phyloP scores from a whole-genome alignment of 2,113 vertebrate species.

The Neofelis nebulosa region DNA sequence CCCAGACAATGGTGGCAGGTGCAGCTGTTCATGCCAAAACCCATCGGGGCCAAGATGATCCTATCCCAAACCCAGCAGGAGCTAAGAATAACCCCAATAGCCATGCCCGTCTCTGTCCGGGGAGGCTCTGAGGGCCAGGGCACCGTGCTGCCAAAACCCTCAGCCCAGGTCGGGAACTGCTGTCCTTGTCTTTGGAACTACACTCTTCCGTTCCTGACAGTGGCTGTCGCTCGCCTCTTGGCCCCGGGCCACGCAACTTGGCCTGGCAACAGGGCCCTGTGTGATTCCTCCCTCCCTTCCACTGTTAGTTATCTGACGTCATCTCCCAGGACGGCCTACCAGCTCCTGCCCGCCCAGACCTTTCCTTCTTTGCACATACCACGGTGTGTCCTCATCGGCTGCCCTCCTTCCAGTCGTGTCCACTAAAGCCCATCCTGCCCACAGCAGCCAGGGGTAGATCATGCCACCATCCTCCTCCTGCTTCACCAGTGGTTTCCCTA shows the following conservation, averaged over 20 bases:
- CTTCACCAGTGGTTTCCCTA: not conserved
- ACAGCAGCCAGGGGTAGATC: not conserved
- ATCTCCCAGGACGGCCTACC: not conserved
- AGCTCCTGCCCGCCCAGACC: not conserved
- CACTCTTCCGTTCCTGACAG: fast-evolving
- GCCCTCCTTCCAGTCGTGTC: not conserved
- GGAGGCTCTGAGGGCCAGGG: not conserved
- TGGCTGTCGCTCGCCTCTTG: not conserved
- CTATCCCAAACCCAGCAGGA: not conserved
- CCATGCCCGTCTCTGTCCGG: not conserved
- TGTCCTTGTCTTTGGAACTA: fast-evolving
- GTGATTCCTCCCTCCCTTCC: not conserved
- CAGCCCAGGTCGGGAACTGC: not conserved
- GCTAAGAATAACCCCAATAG: not conserved
- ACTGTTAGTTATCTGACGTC: not conserved
- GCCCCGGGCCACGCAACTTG: not conserved
- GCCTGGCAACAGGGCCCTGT: not conserved
- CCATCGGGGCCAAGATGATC: not conserved
- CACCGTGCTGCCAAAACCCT: not conserved
- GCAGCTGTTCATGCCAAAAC: not conserved
- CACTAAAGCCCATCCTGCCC: not conserved
- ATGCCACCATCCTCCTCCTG: not conserved
- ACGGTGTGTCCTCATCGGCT: not conserved
- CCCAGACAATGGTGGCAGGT: not conserved
- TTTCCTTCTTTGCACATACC: not conserved